Base-by-base conservation (phyloP, 2,113 vertebrate genomes). In the Ageneiosus marmoratus region DNA sequence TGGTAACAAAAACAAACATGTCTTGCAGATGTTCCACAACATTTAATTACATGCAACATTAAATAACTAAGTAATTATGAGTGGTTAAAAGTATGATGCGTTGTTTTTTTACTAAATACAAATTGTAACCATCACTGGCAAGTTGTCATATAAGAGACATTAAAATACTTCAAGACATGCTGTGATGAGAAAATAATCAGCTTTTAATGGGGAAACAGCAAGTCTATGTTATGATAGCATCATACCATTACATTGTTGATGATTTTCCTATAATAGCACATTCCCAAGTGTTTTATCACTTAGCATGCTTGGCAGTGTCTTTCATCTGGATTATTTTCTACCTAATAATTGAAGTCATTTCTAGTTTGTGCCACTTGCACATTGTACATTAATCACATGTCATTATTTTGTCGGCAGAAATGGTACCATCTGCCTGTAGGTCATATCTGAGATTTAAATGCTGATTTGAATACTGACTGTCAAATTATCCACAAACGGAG, bases 381-480 rank as follows among this genome's bases (percentile, higher is more conserved):
- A 51, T 60, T 82, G 70, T 16, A 37, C 55, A 15, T 63, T 69
- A 34, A 34, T 65, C 48, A 67, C 46, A n/a, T 80, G 56, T 34
- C 29, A 51, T 63, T 63, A 75, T 63, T 74, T n/a, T 51, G 79
- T 51, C 62, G 67, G 55, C 44, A 74, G 27, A 48, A 72, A 46
- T 58, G n/a, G 55, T 34, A 50, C 53, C 44, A 56, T 74, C 69
- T 74, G 55, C 44, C 70, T 34, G 22, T 82, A 60, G 55, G 69
- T 82, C 70, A 75, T 50, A 72, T 13, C 56, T 82, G 70, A 82
- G 44, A n/a, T 82, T 37, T 4, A 22, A 63, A 60, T 75, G 56
- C 32, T 83, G 50, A 46, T 51, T 67, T 37, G 50, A 55, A 53
- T 27, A 76, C 24, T 48, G 79, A n/a, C 79, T 76, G 51, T 53